Evolutionary conservation across 2,113 vertebrate genomes (phyloP).

Genomic region (Eulemur macaco): DNA sequence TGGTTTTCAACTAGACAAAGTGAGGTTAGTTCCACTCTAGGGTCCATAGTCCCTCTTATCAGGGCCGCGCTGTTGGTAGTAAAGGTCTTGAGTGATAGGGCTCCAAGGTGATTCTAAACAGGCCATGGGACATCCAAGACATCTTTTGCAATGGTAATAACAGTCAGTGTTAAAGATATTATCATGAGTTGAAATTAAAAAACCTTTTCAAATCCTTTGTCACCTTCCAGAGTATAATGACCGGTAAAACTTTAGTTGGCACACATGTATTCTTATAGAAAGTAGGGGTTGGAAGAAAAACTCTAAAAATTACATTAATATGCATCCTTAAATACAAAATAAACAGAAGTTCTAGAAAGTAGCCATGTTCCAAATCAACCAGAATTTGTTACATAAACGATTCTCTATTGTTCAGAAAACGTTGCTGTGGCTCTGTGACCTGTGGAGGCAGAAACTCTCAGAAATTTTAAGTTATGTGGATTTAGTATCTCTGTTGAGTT

Average conservation of each 20-base stretch:
- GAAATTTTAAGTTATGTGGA: background rate
- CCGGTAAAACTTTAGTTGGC: slow-evolving; percentile 16
- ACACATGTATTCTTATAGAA: background rate
- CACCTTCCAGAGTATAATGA: background rate
- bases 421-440: background rate
- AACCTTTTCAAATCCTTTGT: background rate
- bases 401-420: background rate
- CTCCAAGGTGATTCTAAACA: background rate
- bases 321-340: background rate
- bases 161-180: slow-evolving; percentile 37
- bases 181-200: slow-evolving; percentile 29
- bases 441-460: background rate
- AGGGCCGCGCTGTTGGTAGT: background rate
- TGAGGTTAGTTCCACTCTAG: background rate
- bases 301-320: background rate
- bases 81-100: background rate
- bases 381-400: background rate
- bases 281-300: background rate
- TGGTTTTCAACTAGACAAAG: background rate
- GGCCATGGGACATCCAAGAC: background rate
- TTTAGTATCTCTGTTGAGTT: background rate
- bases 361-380: background rate
- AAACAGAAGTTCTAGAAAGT: slow-evolving; percentile 35
- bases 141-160: background rate
- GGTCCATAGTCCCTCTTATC: background rate